phyloP scores from a whole-genome alignment of 1,140 invertebrate genomes.

The Mactra quadrangularis region DNA sequence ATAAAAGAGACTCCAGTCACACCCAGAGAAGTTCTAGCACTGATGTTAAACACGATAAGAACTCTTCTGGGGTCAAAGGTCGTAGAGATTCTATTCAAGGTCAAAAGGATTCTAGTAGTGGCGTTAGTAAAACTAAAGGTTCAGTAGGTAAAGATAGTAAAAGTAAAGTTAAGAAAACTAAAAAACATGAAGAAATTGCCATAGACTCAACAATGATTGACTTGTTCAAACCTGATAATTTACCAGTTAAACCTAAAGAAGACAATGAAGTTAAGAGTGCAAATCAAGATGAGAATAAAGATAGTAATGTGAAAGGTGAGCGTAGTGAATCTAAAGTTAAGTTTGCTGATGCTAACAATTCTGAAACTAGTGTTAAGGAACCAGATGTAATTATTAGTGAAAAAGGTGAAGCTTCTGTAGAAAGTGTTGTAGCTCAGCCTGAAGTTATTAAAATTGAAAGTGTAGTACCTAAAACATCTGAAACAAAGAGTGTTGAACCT shows the following conservation, averaged over 20 bases:
- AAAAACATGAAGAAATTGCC: slow-evolving; percentile 44
- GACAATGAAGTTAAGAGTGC: slow-evolving; percentile 3
- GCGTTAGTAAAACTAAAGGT: background rate
- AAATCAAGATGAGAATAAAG: background rate
- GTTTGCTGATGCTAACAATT: slow-evolving; percentile 9
- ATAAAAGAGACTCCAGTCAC: slow-evolving; percentile 5
- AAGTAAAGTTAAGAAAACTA: slow-evolving; percentile 52
- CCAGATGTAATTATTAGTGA: background rate
- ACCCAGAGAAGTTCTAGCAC: background rate
- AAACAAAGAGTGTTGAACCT: background rate
- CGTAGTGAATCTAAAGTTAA: slow-evolving; percentile 19
- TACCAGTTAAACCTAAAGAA: slow-evolving; percentile 35
- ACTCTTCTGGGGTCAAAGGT: background rate
- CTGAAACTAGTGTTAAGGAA: background rate
- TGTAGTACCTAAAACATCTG: background rate
- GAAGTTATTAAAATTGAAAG: slow-evolving; percentile 11
- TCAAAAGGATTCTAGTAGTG: slow-evolving; percentile 10
- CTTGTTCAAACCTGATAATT: slow-evolving; percentile 56
- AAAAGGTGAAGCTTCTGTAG: background rate
- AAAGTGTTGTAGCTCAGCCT: background rate
- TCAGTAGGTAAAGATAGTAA: slow-evolving; percentile 30
- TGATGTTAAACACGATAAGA: slow-evolving; percentile 10
- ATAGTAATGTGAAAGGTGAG: slow-evolving; percentile 11
- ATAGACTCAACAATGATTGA: slow-evolving; percentile 54
- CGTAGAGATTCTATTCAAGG: slow-evolving; percentile 29